Conservation (phyloP, 2,113 vertebrate species). For the Sander lucioperca region DNA sequence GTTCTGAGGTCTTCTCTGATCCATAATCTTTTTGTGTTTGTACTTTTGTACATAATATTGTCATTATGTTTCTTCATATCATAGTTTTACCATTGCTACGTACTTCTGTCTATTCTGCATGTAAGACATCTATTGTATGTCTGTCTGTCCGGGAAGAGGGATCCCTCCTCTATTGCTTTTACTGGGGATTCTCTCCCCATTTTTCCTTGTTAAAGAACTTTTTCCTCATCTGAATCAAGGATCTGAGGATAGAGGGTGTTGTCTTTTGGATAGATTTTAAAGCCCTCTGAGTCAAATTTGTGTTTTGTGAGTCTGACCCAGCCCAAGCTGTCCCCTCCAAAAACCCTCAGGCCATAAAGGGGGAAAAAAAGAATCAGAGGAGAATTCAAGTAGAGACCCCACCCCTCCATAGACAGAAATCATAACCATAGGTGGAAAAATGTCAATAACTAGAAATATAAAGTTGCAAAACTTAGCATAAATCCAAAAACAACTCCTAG, state of each 20-base stretch:
- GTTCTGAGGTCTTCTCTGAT: not conserved
- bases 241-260: not conserved
- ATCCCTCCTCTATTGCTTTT: not conserved
- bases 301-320: conserved; percentile 1
- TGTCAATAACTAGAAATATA: not conserved
- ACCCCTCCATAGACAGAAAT: not conserved
- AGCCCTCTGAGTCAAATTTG: not conserved
- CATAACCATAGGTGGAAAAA: not conserved
- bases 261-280: not conserved
- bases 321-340: not conserved
- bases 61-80: not conserved
- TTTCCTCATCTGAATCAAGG: not conserved
- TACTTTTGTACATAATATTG: not conserved
- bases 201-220: not conserved
- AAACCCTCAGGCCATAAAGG: not conserved
- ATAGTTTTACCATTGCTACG: too few species aligned
- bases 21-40: not conserved
- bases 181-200: not conserved
- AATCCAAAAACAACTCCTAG: not conserved
- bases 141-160: not conserved
- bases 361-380: not conserved
- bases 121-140: not conserved
- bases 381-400: not conserved
- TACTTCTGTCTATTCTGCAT: not conserved
- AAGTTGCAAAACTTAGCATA: not conserved